Conservation (phyloP, 2,888 invertebrate genomes). For the Callosobruchus maculatus region DNA sequence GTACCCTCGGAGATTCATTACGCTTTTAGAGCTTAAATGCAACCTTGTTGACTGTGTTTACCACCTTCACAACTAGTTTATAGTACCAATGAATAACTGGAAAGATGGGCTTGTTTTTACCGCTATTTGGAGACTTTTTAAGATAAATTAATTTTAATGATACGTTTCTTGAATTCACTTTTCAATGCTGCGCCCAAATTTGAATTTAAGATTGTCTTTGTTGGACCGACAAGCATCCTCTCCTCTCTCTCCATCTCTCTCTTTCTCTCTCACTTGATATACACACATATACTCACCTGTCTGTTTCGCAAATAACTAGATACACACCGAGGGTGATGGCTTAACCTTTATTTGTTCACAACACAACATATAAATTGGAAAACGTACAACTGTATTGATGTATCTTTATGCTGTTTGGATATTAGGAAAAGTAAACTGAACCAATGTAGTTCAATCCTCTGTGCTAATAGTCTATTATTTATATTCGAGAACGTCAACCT, state of each 20-base stretch:
- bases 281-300: background rate
- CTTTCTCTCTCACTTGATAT: background rate
- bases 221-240: constrained; percentile 43
- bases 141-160: too few relatives aligned
- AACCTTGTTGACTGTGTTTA: too few relatives aligned
- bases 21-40: too few relatives aligned
- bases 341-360: background rate
- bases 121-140: too few relatives aligned
- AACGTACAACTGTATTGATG: background rate
- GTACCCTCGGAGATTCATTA: too few relatives aligned
- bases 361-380: background rate
- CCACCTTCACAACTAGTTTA: too few relatives aligned
- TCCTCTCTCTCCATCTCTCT: background rate
- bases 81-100: too few relatives aligned
- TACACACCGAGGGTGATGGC: background rate
- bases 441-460: too few relatives aligned
- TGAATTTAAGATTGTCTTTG: constrained; percentile 52
- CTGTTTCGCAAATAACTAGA: background rate
- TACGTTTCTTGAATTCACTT: too few relatives aligned
- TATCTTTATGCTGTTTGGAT: background rate
- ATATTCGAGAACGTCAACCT: too few relatives aligned
- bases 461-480: too few relatives aligned
- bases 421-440: background rate
- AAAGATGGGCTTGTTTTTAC: too few relatives aligned
- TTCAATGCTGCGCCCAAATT: constrained; percentile 51